phyloP scores from a whole-genome alignment of 2,888 invertebrate genomes.

The Drosophila kanekoi region DNA sequence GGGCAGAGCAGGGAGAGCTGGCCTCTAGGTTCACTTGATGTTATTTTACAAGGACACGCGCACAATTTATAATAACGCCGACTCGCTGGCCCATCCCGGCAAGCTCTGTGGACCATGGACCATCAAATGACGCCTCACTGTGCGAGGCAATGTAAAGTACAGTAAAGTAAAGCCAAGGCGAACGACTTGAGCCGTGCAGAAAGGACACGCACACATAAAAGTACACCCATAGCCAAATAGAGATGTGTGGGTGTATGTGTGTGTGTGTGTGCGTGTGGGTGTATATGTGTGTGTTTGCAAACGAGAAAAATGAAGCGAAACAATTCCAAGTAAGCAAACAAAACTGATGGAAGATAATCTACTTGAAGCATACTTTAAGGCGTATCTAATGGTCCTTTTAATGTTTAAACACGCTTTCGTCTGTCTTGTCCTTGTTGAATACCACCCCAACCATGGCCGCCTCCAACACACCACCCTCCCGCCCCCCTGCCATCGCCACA shows the following conservation, averaged over 20 bases:
- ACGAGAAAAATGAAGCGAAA: conserved; percentile 80
- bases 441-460: conserved; percentile 6
- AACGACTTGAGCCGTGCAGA: conserved; percentile 40
- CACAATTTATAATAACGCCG: conserved; percentile 78
- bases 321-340: conserved; percentile 82
- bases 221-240: conserved; percentile 39
- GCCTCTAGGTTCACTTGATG: conserved; percentile 69
- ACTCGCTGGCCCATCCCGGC: conserved; percentile 23
- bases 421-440: conserved; percentile 53
- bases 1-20: neutral
- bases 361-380: conserved; percentile 84
- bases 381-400: conserved; percentile 84
- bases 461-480: neutral
- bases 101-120: conserved; percentile 24
- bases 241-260: conserved; percentile 35
- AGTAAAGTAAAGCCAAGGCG: conserved; percentile 43
- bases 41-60: conserved; percentile 81
- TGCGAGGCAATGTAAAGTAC: conserved; percentile 11
- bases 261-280: conserved; percentile 58
- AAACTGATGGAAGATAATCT: conserved; percentile 83
- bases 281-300: conserved; percentile 65
- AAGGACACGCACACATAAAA: conserved; percentile 39
- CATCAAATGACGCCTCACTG: conserved; percentile 42
- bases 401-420: conserved; percentile 82
- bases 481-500: neutral